Conservation (phyloP, 2,113 vertebrate species). For the Cebus imitator region DNA sequence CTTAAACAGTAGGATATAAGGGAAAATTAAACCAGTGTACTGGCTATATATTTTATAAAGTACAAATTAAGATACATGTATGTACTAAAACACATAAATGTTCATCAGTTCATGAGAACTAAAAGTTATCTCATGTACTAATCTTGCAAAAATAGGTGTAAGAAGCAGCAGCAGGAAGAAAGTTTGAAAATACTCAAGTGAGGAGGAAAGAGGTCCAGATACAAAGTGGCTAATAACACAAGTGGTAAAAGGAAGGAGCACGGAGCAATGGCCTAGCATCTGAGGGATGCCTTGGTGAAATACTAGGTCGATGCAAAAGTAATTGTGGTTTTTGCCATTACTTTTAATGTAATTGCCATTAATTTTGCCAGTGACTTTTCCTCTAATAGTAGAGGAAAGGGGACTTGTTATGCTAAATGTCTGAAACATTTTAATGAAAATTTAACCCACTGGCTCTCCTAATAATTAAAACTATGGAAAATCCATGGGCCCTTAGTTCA, state of each 20-base stretch:
- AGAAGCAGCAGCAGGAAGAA: background rate
- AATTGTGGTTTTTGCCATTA: too few relatives aligned
- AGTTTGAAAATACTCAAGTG: background rate
- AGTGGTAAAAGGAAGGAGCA: background rate
- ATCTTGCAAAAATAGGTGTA: background rate
- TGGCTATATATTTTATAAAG: background rate
- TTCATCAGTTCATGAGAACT: background rate
- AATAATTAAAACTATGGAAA: background rate
- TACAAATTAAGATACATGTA: background rate
- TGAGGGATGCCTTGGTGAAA: background rate
- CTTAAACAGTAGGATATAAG: background rate
- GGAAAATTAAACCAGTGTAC: background rate
- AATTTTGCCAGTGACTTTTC: too few relatives aligned
- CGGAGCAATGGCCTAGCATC: background rate
- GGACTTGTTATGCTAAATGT: background rate
- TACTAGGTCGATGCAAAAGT: background rate
- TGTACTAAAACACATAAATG: background rate
- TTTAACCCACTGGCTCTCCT: background rate
- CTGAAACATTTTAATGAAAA: background rate
- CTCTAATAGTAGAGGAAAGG: background rate
- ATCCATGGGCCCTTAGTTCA: background rate
- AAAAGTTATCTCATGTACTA: background rate
- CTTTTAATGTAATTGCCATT: too few relatives aligned
- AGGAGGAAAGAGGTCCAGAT: background rate
- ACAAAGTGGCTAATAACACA: background rate